These are phyloP conservation scores for Emesis furor DNA, from an alignment of 2,888 invertebrate species.

Conservation along the genomic window DNA sequence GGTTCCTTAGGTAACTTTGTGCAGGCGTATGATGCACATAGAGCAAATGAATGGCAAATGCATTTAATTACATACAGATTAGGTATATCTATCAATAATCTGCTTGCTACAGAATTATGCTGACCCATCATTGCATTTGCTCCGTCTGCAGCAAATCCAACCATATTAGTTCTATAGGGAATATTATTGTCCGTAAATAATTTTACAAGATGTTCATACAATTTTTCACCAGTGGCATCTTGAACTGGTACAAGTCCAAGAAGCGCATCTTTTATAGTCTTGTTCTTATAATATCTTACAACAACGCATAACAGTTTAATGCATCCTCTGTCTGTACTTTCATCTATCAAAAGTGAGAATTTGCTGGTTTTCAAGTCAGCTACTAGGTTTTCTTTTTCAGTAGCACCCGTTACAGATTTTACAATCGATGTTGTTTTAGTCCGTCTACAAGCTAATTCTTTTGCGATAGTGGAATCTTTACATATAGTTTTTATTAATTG, in stretches of 20 bases:
- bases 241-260: constrained; percentile 26
- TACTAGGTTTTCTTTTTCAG: constrained; percentile 44
- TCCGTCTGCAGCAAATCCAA: constrained; percentile 23
- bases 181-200: constrained; percentile 22
- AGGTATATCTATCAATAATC: constrained; percentile 15
- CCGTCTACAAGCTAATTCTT: too few species aligned
- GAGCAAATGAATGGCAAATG: constrained; percentile 5
- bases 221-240: constrained; percentile 20
- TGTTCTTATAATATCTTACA: constrained; percentile 50
- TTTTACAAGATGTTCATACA: constrained; percentile 19
- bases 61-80: constrained; percentile 24
- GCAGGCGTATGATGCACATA: constrained; percentile 23
- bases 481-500: too few species aligned
- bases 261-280: constrained; percentile 53
- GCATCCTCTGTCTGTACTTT: constrained; percentile 47
- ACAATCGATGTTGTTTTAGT: not conserved
- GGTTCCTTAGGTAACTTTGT: constrained; percentile 18
- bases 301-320: constrained; percentile 61
- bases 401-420: constrained; percentile 49
- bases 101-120: constrained; percentile 15
- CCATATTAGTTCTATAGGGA: constrained; percentile 21
- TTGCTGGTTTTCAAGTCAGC: constrained; percentile 46
- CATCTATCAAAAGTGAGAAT: constrained; percentile 65
- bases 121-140: constrained; percentile 25
- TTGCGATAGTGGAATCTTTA: too few species aligned